Base-by-base conservation (phyloP, 2,888 invertebrate species). In the Melanotus villosus region DNA sequence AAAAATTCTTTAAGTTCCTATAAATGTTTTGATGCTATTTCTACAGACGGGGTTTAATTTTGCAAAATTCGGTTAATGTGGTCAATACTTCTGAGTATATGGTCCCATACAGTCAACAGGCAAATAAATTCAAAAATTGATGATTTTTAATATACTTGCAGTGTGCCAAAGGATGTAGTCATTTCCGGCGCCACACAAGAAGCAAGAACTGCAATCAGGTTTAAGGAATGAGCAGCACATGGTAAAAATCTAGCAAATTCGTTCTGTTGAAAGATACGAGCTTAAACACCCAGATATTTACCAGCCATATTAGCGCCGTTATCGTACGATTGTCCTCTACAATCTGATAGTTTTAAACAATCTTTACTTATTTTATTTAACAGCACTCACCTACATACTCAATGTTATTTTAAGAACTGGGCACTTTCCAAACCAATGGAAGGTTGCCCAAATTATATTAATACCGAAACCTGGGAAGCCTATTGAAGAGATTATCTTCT, bases 301-400 rank as follows among this genome's bases (percentile, higher is more conserved):
- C 80, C 76, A 32, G 77, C 73, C 79, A 80, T 80, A 75, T 80
- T 80, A 38, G 76, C 71, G 34, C 76, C 80, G 70, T 76, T 80
- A 67, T 80, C 77, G 70, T 77, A 79, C 68, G 75, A 77, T 74
- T 78, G 75, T 58, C 74, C 71, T 50, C 73, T 43, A 56, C 68
- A 80, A 21, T 73, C 41, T 62, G 56, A 12, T 59, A 77, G 73
- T 74, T 76, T 70, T 63, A 72, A 58, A 45, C 62, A 68, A 12
- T 50, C 50, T 4, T 21, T 26, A 21, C n/a, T n/a, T n/a, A n/a
- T n/a, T n/a, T n/a, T n/a, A n/a, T n/a, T n/a, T n/a, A n/a, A n/a
- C n/a, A n/a, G n/a, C n/a, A n/a, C n/a, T n/a, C n/a, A n/a, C n/a
- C n/a, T n/a, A n/a, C n/a, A n/a, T n/a, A n/a, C n/a, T n/a, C n/a